Base-by-base conservation (phyloP, 2,888 invertebrate genomes). In the Timema cristinae region DNA sequence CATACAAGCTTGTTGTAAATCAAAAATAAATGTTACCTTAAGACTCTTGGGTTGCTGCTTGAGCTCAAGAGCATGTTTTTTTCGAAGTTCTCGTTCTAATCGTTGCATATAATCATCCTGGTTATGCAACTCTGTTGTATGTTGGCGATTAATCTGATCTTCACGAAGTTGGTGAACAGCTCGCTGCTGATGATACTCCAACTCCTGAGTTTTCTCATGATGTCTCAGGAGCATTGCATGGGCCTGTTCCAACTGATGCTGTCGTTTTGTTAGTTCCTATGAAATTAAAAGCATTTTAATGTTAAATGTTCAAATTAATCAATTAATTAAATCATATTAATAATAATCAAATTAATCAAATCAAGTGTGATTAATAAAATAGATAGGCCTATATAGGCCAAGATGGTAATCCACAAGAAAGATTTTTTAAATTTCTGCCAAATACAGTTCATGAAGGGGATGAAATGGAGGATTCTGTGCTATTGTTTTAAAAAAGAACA, bases 41-140 rank as follows among this genome's bases (percentile, higher is more conserved):
- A 99, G 89, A 84, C 98, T 97, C 85, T 98, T 97, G 72, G 99
- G 99, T 84, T 98, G 98, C 82, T 98, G 98, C 81, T 98, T 96
- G 78, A 97, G 89, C 84, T 99, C 97, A 77, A 97, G 84, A 72
- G 97, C 95, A 83, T 99, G 99, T 80, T 97, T 97, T 84, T 98
- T 98, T 78, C 94, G 87, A 79, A 99, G 87, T 81, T 99, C 98
- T 76, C 95, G 90, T 81, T 97, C 94, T 11, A 95, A 92, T 74
- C 97, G 89, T 80, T 91, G 91, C 91, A 97, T 98, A 84, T 99
- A 99, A 82, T 98, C 97, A 78, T 94, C 91, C 84, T 96, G 96
- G 86, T 97, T 97, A 79, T 92, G 91, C 80, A 96, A 86, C 85
- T 98, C 98, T 11, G 97, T 97, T 79, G 92, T 90, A 83, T 98